Evolutionary conservation across 2,888 invertebrate genomes (phyloP).

Genomic region (Achlya flavicornis): DNA sequence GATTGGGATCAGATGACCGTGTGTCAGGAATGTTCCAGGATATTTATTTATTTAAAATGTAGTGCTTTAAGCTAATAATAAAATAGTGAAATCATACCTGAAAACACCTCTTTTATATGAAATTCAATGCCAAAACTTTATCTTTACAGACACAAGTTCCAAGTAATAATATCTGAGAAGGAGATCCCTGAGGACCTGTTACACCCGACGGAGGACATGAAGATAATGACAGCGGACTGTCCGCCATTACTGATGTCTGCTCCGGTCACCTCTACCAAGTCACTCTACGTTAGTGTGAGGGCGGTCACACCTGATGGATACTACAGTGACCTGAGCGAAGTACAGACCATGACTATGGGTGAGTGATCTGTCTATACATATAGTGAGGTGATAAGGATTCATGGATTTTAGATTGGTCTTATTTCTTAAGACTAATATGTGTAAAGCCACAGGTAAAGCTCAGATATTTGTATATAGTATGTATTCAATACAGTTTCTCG

Average conservation of each 20-base stretch:
- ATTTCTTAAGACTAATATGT: too few relatives aligned
- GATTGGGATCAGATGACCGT: too few relatives aligned
- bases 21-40: too few relatives aligned
- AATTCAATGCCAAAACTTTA: background rate
- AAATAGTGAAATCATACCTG: too few relatives aligned
- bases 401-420: background rate
- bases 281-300: slow-evolving; percentile 87
- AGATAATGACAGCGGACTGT: slow-evolving; percentile 64
- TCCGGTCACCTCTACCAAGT: slow-evolving; percentile 60
- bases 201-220: slow-evolving; percentile 62
- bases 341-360: slow-evolving; percentile 72
- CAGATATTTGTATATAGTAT: too few relatives aligned
- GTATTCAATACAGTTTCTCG: too few relatives aligned
- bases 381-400: background rate
- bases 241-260: slow-evolving; percentile 84
- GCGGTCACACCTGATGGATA: slow-evolving; percentile 85
- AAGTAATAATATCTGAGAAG: slow-evolving; percentile 85
- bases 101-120: too few relatives aligned
- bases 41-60: too few relatives aligned
- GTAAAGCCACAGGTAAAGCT: too few relatives aligned
- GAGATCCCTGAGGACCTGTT: slow-evolving; percentile 77
- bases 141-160: slow-evolving; percentile 76
- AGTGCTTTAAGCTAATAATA: too few relatives aligned
- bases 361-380: slow-evolving; percentile 37
- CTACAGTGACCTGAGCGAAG: slow-evolving; percentile 85